A percentile compares a stretch with the other conserved stretches of the same genome.
Conservation (phyloP, 2,888 invertebrate genomes). For the Callyntrura guangdongensis region DNA sequence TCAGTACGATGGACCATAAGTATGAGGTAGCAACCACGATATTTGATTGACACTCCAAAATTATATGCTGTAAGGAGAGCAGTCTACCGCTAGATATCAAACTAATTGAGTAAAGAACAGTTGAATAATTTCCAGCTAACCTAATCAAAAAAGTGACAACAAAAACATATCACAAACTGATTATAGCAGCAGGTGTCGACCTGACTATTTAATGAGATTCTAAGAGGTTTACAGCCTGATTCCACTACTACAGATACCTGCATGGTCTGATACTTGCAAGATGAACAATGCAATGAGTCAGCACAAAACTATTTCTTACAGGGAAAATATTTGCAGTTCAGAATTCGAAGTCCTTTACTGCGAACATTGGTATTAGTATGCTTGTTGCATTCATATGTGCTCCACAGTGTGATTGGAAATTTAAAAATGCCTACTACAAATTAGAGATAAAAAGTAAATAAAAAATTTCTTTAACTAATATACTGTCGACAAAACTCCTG, state of each 20-base stretch:
- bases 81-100: conserved; percentile 51
- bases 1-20: neutral
- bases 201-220: conserved; percentile 19
- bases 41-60: conserved; percentile 62
- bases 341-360: neutral
- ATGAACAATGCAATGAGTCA: conserved; percentile 12
- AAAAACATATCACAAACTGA: conserved; percentile 31
- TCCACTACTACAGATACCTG: too few species aligned
- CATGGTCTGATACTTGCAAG: neutral
- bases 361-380: too few species aligned
- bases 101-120: conserved; percentile 63
- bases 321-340: neutral
- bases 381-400: too few species aligned
- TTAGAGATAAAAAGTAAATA: too few species aligned
- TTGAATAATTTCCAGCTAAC: conserved; percentile 59
- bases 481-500: too few species aligned
- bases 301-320: neutral
- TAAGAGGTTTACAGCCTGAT: neutral
- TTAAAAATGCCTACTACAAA: too few species aligned
- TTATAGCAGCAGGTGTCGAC: neutral
- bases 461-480: too few species aligned
- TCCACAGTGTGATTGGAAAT: too few species aligned
- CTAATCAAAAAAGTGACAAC: conserved; percentile 65
- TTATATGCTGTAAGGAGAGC: conserved; percentile 64
- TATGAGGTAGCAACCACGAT: neutral